Conservation (phyloP, 2,113 vertebrate species). For the Peromyscus maniculatus region DNA sequence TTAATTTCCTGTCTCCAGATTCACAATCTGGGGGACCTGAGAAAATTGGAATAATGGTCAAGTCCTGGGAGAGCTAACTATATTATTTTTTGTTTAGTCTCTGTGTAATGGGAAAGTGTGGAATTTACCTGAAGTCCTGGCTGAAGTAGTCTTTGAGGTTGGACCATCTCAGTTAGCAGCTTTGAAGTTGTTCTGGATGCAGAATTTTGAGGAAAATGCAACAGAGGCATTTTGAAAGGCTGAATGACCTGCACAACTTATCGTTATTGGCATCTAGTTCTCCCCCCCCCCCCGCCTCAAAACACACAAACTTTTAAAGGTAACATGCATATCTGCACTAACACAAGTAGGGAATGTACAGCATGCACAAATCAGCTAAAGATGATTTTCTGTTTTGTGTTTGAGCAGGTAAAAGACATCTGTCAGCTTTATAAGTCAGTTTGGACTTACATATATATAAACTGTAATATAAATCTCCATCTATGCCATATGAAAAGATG, state of each 20-base stretch:
- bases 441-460: too few species aligned
- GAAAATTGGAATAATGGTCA: background rate
- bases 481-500: background rate
- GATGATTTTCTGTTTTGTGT: too few species aligned
- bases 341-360: background rate
- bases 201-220: background rate
- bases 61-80: background rate
- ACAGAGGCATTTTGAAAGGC: background rate
- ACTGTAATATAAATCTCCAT: background rate
- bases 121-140: background rate
- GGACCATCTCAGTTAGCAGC: background rate
- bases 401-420: too few species aligned
- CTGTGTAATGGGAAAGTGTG: background rate
- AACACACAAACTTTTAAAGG: too few species aligned
- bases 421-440: too few species aligned
- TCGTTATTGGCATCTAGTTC: background rate
- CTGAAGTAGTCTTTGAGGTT: background rate
- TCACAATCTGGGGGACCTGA: too few species aligned
- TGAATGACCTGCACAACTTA: rapidly evolving
- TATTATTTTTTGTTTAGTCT: too few species aligned
- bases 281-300: too few species aligned
- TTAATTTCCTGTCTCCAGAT: too few species aligned
- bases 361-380: too few species aligned
- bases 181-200: background rate
- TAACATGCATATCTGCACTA: background rate